These are phyloP conservation scores for Chlamydotis undulata DNA, from an alignment of 2,113 vertebrate species.

Conservation along the genomic window DNA sequence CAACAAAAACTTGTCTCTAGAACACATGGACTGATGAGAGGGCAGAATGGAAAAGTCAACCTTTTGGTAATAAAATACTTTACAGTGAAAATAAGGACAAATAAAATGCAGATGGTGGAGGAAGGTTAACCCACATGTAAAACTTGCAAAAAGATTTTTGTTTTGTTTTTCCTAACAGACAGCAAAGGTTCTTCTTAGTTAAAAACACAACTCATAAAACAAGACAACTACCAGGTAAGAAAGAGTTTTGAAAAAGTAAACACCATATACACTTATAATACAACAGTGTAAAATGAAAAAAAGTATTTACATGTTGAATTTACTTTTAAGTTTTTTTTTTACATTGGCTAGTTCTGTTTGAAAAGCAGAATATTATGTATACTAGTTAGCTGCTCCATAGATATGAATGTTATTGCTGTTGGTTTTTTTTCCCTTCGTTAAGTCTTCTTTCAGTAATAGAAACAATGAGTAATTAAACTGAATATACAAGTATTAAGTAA, in stretches of 20 bases:
- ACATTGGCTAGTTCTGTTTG: slow-evolving; percentile 84
- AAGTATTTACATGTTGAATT: slow-evolving; percentile 90
- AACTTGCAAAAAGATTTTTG: slow-evolving; percentile 68
- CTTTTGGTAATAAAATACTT: slow-evolving; percentile 77
- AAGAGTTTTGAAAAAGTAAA: slow-evolving; percentile 85
- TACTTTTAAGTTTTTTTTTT: slow-evolving; percentile 71
- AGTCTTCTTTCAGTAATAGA: slow-evolving; percentile 77
- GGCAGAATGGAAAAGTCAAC: background rate
- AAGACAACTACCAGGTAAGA: slow-evolving; percentile 85
- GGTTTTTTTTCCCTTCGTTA: slow-evolving; percentile 76
- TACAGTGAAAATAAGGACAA: slow-evolving; percentile 76
- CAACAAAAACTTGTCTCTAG: slow-evolving; percentile 30
- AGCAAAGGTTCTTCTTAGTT: slow-evolving; percentile 66
- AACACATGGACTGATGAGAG: slow-evolving; percentile 35
- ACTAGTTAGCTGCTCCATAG: slow-evolving; percentile 78
- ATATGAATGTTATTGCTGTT: slow-evolving; percentile 93
- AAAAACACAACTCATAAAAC: slow-evolving; percentile 86
- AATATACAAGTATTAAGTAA: slow-evolving; percentile 67
- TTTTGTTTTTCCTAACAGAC: slow-evolving; percentile 68
- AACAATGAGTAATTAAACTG: slow-evolving; percentile 76
- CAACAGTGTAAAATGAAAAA: slow-evolving; percentile 84
- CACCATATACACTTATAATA: slow-evolving; percentile 92
- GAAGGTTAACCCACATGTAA: slow-evolving; percentile 53
- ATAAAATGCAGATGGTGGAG: slow-evolving; percentile 52
- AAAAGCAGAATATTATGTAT: slow-evolving; percentile 72